These are phyloP conservation scores for Microtus richardsoni DNA, from an alignment of 2,113 vertebrate genomes.

Conservation along the genomic window DNA sequence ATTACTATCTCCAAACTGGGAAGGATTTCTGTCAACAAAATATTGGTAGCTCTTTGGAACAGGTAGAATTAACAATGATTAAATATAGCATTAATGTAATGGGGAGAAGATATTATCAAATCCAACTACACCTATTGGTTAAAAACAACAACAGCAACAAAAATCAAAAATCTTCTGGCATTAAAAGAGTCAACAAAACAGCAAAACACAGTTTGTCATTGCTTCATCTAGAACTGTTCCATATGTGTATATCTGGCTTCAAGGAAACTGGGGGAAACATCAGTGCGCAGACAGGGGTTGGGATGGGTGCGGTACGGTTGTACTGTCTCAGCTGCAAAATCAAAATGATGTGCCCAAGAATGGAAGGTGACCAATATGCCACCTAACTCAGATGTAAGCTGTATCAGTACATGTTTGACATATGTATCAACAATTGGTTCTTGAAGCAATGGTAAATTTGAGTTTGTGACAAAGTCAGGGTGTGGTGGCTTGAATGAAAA, in stretches of 20 bases:
- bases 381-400: background rate
- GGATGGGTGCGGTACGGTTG: background rate
- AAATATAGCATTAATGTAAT: background rate
- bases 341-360: background rate
- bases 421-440: background rate
- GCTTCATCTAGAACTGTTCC: background rate
- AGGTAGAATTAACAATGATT: background rate
- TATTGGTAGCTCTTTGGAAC: background rate
- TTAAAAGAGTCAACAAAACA: background rate
- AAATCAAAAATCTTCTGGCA: background rate
- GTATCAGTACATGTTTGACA: background rate
- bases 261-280: background rate
- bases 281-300: no score
- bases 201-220: background rate
- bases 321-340: background rate
- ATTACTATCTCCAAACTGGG: background rate
- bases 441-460: background rate
- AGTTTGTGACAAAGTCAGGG: background rate
- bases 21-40: background rate
- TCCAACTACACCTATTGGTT: background rate
- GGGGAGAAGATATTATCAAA: background rate
- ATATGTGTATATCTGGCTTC: background rate
- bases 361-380: background rate
- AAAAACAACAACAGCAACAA: background rate
- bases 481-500: background rate